Evolutionary conservation across 2,888 invertebrate species (phyloP), one percentile per base, ranked within the genome.

Genomic region (Spatulosminthurus flaviceps): DNA sequence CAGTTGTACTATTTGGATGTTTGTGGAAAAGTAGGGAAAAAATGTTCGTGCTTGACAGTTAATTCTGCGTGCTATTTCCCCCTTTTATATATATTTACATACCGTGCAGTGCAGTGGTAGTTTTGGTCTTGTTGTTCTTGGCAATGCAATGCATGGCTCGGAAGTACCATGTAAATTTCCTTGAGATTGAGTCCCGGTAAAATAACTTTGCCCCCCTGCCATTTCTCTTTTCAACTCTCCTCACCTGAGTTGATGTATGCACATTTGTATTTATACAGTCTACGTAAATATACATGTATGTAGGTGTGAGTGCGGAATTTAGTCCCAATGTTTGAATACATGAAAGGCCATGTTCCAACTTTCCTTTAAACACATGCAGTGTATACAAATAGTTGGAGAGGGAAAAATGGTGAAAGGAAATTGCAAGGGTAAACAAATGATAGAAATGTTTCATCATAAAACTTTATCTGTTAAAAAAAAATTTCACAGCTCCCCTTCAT

Each of bases 21-120:
- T n/a, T n/a, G 64, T 24, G 64, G 26, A 64, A 64, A 64, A 64
- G 26, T 24, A 42, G 1, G 43, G 21, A 42, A 43, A 51, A 73
- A 73, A 60, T 26, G 26, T 73, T 73, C 51, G 51, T 51, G 73
- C 73, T 26, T 73, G 51, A 73, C 73, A 73, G 73, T 28, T 73
- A 22, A 73, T 73, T 73, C 51, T 73, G 73, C 73, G 73, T 73
- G 73, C 13, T 73, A 51, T 73, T 22, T 71, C 21, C n/a, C 11
- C 22, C 41, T 22, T 11, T 41, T 51, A 2, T 11, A 2, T 51
- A 2, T 51, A n/a, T 51, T 51, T 9, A 4, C 4, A 34, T 29
- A 4, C 28, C 34, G 70, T 29, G 34, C 7, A 70, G 28, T 34
- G 2, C 13, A 70, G 9, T 9, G 70, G 7, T 9, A 34, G 34